Percentiles rank a stretch among this genome's conserved stretches.
Conservation (phyloP, 37 sponge, comb jelly and placozoan genomes). For the Amphimedon queenslandica region DNA sequence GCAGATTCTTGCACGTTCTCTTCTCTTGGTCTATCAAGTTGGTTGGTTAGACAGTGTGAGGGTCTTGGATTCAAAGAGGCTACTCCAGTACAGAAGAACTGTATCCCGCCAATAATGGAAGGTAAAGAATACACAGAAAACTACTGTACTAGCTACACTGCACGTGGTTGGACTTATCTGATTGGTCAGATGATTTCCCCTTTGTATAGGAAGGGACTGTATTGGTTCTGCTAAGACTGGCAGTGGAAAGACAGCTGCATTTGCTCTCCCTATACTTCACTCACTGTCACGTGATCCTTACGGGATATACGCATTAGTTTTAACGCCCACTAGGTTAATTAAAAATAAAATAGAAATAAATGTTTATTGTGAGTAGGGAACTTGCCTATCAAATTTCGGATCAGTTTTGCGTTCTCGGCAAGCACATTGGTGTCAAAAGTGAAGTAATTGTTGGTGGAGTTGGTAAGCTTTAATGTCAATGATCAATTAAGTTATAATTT, state of each 20-base stretch:
- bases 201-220: constrained; percentile 80
- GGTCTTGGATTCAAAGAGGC: constrained; percentile 78
- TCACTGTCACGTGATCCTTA: constrained; percentile 86
- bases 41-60: constrained; percentile 69
- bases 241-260: constrained; percentile 98
- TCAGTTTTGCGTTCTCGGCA: constrained; percentile 95
- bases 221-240: constrained; percentile 99
- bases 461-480: too few species aligned
- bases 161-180: not conserved
- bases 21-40: constrained; percentile 67
- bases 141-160: too few species aligned
- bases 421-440: constrained; percentile 68
- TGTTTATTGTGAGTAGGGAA: too few species aligned
- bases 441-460: constrained; percentile 84
- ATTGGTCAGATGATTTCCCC: not conserved
- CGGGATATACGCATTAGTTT: constrained; percentile 89
- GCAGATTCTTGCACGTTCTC: too few species aligned
- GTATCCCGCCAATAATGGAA: constrained; percentile 82
- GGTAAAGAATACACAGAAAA: constrained; percentile 58
- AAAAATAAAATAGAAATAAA: too few species aligned
- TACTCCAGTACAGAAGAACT: constrained; percentile 86
- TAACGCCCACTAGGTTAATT: constrained; percentile 94
- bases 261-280: constrained; percentile 96
- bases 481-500: too few species aligned
- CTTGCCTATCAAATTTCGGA: constrained; percentile 97